Percentiles rank a stretch among this genome's conserved stretches.
Evolutionary conservation across 2,113 vertebrate species (phyloP).

Genomic region (Myodes glareolus): DNA sequence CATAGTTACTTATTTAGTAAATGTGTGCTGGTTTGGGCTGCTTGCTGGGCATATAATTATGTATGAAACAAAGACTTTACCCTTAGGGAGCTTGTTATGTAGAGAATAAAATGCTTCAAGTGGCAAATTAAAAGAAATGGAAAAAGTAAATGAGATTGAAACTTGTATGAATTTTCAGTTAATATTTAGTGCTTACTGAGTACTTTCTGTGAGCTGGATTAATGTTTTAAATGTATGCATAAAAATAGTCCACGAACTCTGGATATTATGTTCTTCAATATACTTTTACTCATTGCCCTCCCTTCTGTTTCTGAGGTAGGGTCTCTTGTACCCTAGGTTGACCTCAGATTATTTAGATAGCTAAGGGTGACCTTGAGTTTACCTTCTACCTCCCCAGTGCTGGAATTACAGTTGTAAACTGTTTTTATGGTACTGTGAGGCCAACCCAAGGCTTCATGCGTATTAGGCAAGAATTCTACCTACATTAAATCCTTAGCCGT

Average conservation of each 20-base stretch:
- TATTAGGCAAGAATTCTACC: not conserved
- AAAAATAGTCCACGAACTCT: not conserved
- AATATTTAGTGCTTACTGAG: slow-evolving; percentile 37
- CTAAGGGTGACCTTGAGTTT: not conserved
- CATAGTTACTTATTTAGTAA: slow-evolving; percentile 5
- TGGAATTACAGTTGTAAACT: not conserved
- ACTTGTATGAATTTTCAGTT: not conserved
- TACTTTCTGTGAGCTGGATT: not conserved
- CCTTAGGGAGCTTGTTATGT: slow-evolving; percentile 3
- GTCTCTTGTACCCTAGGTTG: not conserved
- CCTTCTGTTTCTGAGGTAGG: not conserved
- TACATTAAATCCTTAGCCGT: not conserved
- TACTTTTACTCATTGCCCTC: too few relatives aligned
- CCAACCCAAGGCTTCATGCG: not conserved
- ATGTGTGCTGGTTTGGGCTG: slow-evolving; percentile 12
- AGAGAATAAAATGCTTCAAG: slow-evolving; percentile 36
- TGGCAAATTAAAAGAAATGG: not conserved
- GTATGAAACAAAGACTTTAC: slow-evolving; percentile 34
- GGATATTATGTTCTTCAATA: not conserved
- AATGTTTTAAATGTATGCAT: not conserved
- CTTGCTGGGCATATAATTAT: not conserved
- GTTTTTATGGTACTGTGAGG: not conserved
- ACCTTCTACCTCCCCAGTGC: not conserved
- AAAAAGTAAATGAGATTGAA: slow-evolving; percentile 28
- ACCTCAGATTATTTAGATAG: not conserved